A percentile compares a stretch with the other conserved stretches of the same genome.
Conservation (phyloP, 2,797 vertebrate species). For the Dermochelys coriacea region DNA sequence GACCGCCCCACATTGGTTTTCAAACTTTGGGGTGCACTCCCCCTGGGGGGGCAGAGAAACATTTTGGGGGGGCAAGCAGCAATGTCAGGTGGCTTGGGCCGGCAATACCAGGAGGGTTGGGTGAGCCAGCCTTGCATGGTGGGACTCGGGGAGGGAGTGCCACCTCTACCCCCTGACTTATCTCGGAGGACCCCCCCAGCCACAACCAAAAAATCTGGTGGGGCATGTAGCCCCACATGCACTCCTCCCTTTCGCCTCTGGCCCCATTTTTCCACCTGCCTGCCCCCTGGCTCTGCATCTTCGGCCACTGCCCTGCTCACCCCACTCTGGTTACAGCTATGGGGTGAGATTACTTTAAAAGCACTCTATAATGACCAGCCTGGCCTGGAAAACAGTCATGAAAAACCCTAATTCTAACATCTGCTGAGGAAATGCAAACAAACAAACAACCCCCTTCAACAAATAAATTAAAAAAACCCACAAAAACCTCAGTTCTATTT, state of each 20-base stretch:
- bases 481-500: background rate
- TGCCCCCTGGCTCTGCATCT: background rate
- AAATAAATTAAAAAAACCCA: background rate
- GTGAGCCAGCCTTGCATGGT: too few species aligned
- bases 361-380: background rate
- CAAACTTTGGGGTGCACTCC: too few species aligned
- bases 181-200: background rate
- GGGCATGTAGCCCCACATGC: background rate
- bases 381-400: background rate
- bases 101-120: too few species aligned
- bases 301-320: background rate
- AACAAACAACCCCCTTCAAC: background rate
- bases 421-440: background rate
- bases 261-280: background rate
- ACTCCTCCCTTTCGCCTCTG: background rate
- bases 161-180: background rate
- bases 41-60: too few species aligned
- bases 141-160: background rate
- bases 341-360: background rate
- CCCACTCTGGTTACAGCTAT: background rate
- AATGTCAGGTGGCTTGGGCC: too few species aligned
- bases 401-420: background rate
- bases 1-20: too few species aligned
- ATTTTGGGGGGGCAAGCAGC: too few species aligned
- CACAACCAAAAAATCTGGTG: background rate